phyloP scores from a whole-genome alignment of 2,797 vertebrate species.

The Coluber constrictor region DNA sequence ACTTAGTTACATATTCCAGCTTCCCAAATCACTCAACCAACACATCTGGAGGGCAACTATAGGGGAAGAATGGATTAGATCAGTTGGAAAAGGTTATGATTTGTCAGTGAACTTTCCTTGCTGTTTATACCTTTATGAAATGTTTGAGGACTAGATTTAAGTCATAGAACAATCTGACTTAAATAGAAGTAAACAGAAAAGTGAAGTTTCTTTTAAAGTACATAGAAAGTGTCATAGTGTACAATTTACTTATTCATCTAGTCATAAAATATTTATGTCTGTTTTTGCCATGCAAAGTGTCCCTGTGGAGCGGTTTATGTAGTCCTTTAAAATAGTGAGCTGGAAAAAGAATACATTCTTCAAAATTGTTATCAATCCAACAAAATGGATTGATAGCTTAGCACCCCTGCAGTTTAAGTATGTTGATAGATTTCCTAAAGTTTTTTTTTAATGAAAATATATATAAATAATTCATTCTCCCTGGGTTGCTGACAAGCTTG shows the following conservation, averaged over 20 bases:
- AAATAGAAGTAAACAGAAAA: not conserved
- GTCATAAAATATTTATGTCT: not conserved
- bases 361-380: not conserved
- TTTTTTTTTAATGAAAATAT: not conserved
- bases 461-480: constrained; percentile 25
- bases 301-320: not conserved
- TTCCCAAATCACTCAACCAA: not conserved
- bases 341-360: constrained; percentile 4
- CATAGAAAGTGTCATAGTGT: not conserved
- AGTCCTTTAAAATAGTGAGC: not conserved
- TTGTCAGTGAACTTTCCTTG: not conserved
- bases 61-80: not conserved
- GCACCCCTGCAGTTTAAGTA: constrained; percentile 10
- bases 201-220: not conserved
- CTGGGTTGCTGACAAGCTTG: constrained; percentile 18
- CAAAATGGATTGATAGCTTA: constrained; percentile 13
- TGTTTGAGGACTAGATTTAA: not conserved
- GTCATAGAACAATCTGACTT: not conserved
- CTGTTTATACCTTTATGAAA: not conserved
- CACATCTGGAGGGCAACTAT: not conserved
- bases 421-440: not conserved
- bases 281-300: not conserved
- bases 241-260: not conserved
- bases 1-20: not conserved
- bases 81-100: not conserved